phyloP scores from a whole-genome alignment of 2,888 invertebrate species.

The Labia minor region DNA sequence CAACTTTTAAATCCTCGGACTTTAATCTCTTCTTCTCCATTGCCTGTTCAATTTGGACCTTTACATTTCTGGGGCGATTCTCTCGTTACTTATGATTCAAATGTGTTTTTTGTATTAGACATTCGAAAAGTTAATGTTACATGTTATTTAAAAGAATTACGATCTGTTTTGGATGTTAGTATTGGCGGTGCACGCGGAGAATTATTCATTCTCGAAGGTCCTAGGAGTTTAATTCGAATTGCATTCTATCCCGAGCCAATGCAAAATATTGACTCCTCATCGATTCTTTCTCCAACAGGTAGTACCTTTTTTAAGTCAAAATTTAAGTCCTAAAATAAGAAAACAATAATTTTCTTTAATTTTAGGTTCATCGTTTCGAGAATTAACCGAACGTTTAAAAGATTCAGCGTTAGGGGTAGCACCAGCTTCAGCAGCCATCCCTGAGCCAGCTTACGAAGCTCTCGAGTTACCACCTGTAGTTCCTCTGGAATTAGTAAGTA shows the following conservation, averaged over 20 bases:
- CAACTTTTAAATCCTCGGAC: conserved; percentile 24
- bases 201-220: conserved; percentile 72
- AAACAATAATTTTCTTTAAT: too few relatives aligned
- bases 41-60: conserved; percentile 52
- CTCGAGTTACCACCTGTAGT: conserved; percentile 55
- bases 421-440: conserved; percentile 36
- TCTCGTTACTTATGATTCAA: conserved; percentile 62
- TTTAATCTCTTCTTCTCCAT: conserved; percentile 34
- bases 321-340: too few relatives aligned
- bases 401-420: conserved; percentile 33
- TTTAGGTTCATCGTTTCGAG: conserved; percentile 33
- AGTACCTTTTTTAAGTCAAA: conserved; percentile 28
- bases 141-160: conserved; percentile 44
- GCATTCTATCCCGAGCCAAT: conserved; percentile 55
- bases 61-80: conserved; percentile 57
- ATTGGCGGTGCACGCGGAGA: conserved; percentile 31
- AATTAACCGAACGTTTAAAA: conserved; percentile 36
- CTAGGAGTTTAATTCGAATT: conserved; percentile 65
- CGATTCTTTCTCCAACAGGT: not conserved
- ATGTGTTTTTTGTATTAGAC: conserved; percentile 63
- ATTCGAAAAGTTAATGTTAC: conserved; percentile 55
- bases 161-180: conserved; percentile 24
- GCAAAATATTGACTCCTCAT: not conserved
- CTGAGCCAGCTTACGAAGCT: conserved; percentile 61
- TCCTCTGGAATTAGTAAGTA: conserved; percentile 25